These are phyloP conservation scores for Ennomos quercinarius DNA, from an alignment of 2,888 invertebrate genomes.

Conservation along the genomic window DNA sequence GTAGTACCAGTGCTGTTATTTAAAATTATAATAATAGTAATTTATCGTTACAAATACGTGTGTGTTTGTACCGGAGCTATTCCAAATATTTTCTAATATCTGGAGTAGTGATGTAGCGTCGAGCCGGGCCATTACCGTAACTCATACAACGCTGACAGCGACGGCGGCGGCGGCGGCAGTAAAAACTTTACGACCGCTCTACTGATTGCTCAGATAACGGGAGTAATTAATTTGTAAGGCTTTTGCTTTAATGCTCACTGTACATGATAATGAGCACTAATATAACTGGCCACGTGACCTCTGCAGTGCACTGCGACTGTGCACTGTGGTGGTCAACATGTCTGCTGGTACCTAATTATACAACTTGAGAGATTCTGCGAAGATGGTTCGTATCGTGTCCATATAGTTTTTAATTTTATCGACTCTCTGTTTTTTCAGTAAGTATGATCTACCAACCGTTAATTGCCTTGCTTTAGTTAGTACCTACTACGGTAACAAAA, in stretches of 20 bases:
- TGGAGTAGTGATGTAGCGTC: slow-evolving; percentile 1
- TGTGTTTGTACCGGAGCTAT: slow-evolving; percentile 1
- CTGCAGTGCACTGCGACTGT: background rate
- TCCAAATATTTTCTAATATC: slow-evolving; percentile 1
- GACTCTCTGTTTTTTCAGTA: too few species aligned
- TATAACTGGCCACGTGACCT: background rate
- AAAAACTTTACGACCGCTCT: slow-evolving; percentile 23
- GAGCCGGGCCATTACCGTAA: background rate
- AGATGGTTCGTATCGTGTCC: too few species aligned
- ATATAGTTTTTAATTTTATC: too few species aligned
- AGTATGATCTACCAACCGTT: too few species aligned
- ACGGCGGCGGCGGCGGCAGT: background rate
- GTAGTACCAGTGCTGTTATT: too few species aligned
- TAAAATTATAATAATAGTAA: too few species aligned
- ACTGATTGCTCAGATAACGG: slow-evolving; percentile 11
- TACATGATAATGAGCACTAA: background rate
- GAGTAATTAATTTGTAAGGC: slow-evolving; percentile 14
- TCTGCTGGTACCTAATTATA: too few species aligned
- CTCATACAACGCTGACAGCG: slow-evolving; percentile 4
- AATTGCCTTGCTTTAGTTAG: too few species aligned
- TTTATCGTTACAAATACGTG: too few species aligned
- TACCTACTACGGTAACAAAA: too few species aligned
- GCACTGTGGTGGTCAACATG: too few species aligned
- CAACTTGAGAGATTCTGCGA: too few species aligned
- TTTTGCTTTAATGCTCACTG: background rate